Percentiles rank a stretch among this genome's conserved stretches.
Evolutionary conservation across 2,888 invertebrate genomes (phyloP).

Genomic region (Antheraea yamamai): DNA sequence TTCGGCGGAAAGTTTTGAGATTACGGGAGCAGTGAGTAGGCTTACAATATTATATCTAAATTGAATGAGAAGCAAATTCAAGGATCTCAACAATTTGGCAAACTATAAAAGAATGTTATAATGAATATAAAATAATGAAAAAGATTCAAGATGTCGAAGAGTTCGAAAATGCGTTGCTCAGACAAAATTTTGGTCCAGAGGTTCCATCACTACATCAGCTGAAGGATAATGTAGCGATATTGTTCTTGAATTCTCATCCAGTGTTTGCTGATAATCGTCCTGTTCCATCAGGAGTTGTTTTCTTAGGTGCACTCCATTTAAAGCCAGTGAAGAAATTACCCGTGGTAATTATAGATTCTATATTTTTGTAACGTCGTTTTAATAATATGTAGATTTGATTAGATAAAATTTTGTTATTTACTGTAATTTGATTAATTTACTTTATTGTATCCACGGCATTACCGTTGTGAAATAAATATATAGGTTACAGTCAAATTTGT

Average conservation of each 20-base stretch:
- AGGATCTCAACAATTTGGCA: constrained; percentile 31
- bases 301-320: constrained; percentile 62
- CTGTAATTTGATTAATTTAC: neutral
- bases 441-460: neutral
- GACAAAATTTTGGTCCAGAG: constrained; percentile 36
- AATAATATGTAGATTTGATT: neutral
- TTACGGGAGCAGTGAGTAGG: constrained; percentile 36
- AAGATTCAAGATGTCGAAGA: constrained; percentile 24
- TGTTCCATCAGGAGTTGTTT: constrained; percentile 54
- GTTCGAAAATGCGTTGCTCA: constrained; percentile 34
- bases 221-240: constrained; percentile 47
- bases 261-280: constrained; percentile 55
- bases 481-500: no score
- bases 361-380: neutral
- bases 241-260: constrained; percentile 63
- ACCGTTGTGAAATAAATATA: no score
- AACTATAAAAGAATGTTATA: constrained; percentile 31
- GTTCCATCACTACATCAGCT: constrained; percentile 35
- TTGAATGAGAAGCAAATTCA: constrained; percentile 30
- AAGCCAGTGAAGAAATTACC: constrained; percentile 49
- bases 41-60: constrained; percentile 38
- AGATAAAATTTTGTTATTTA: neutral
- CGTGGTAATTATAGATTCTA: constrained; percentile 40
- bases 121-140: constrained; percentile 31
- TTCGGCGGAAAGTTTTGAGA: constrained; percentile 29